Evolutionary conservation across 1,140 invertebrate species (phyloP), one percentile per base, ranked within the genome.

Genomic region (Drosophila nannoptera): DNA sequence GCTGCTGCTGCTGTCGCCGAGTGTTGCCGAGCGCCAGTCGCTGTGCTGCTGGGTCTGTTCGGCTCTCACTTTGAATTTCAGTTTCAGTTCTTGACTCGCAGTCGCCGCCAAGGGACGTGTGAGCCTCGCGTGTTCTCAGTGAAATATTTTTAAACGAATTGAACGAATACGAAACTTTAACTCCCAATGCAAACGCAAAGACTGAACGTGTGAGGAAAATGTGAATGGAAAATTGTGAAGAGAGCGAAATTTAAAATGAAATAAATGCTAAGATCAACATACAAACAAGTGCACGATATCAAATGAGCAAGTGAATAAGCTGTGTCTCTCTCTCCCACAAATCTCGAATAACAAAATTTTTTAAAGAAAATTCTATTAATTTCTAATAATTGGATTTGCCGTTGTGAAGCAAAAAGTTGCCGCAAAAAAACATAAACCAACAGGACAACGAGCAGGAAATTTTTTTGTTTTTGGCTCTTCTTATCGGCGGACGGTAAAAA

Each of bases 21-120:
- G 2, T 5, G 11, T 16, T 48, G 45, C 45, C 45, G 45, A 46
- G 8, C 16, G 16, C 9, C 11, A n/a, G 48, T 31, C 29, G 70
- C 63, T 43, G 53, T 53, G 74, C 32, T 49, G 63, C 54, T 59
- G 63, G 22, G 22, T 22, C 32, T 55, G 54, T n/a, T 54, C 12
- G 48, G 4, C 65, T 63, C 58, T 55, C 68, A 38, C 29, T 74
- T 73, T 53, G 67, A 62, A 76, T 58, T 77, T 75, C 48, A 74
- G 62, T 59, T 77, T 84, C 80, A 84, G 82, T 81, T 86, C 81
- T 69, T 73, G 71, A 81, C 68, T 77, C 74, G 77, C 53, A 54
- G 82, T 75, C 74, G 66, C 61, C 65, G 68, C 64, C n/a, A 68
- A 62, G 64, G 63, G 81, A 86, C 74, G 81, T 86, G 81, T 77